Evolutionary conservation across 2,888 invertebrate species (phyloP).

Genomic region (Papilio protenor): DNA sequence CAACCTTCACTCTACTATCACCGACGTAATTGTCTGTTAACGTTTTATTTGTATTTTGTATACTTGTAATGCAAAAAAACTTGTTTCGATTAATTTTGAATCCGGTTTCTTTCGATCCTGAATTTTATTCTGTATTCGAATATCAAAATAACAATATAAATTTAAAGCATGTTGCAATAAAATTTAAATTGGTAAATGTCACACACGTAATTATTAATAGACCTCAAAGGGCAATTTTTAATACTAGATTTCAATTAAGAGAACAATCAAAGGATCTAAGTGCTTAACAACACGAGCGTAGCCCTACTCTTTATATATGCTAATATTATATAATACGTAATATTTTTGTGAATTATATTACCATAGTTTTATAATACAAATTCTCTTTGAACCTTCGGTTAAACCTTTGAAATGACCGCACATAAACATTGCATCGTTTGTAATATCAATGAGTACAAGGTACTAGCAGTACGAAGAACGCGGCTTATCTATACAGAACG

Average conservation of each 20-base stretch:
- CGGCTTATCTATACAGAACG: conserved; percentile 17
- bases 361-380: neutral
- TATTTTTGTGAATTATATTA: neutral
- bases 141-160: no score
- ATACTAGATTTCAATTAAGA: no score
- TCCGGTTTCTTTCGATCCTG: neutral
- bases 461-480: conserved; percentile 17
- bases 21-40: neutral
- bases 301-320: no score
- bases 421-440: conserved; percentile 18
- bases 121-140: neutral
- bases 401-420: neutral
- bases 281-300: no score
- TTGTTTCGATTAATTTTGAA: neutral
- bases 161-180: no score
- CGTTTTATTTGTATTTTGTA: neutral
- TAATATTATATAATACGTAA: no score
- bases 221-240: no score
- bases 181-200: no score
- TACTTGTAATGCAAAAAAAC: neutral
- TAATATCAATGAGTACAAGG: conserved; percentile 6
- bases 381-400: neutral
- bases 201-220: no score
- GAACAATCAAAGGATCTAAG: no score
- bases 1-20: neutral